Evolutionary conservation across 53 echinoderm and acorn worm genomes (phyloP), one percentile per base, ranked within the genome.

Genomic region (Echinometra lucunter): DNA sequence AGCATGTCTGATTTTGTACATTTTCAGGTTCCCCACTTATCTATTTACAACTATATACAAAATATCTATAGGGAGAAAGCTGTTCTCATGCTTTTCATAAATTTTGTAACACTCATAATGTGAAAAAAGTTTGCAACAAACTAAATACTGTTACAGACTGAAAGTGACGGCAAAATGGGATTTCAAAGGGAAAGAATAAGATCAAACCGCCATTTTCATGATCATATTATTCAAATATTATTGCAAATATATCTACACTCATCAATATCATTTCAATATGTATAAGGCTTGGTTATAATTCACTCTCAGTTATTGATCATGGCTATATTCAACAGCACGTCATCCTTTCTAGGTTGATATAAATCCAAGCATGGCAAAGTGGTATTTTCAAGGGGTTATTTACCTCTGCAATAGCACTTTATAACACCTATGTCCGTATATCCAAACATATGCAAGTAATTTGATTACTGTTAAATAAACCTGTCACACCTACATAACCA

Each of bases 381-480:
- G 19, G 63, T 63, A 53, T 53, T 4, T 11, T 53, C 0, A 53
- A 53, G 1, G 53, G 53, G 53, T 63, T 63, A 63, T 78, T 2
- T 78, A 1, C 13, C 16, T 40, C 34, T 70, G 42, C 19, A 44
- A 72, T 13, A 72, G 72, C 72, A 32, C 32, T 81, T 81, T 25
- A 9, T 11, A 53, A 11, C 81, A 40, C 8, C 5, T 44, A 42
- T 81, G 81, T 81, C 81, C 10, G 13, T 45, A 37, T 44, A 85
- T 85, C 23, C 44, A 13, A 53, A 53, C 53, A 21, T 21, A 49
- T 85, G 45, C 85, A 47, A 47, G 85, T 85, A 28, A 85, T 28
- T 85, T 85, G 47, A 85, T 85, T 85, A 85, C 49, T 21, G 28
- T n/a, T n/a, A 85, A 28, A 53, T 85, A 85, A 85, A 85, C 85